Evolutionary conservation across 2,888 invertebrate genomes (phyloP).

Genomic region (Pollenia angustigena): DNA sequence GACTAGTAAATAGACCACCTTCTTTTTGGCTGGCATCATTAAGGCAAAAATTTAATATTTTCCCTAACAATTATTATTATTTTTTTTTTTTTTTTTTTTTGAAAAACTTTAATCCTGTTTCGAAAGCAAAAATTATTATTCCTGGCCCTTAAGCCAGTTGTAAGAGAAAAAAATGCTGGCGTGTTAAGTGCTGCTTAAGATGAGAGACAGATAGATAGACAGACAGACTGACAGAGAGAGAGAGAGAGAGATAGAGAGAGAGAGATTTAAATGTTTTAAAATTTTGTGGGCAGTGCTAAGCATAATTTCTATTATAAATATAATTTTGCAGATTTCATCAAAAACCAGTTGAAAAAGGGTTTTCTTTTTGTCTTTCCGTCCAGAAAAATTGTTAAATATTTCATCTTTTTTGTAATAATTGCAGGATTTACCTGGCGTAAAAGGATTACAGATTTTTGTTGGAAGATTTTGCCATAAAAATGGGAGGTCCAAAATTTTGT

Average conservation of each 20-base stretch:
- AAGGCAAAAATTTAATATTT: conserved; percentile 10
- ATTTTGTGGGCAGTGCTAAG: conserved; percentile 74
- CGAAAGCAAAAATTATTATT: background rate
- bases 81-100: background rate
- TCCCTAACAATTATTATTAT: background rate
- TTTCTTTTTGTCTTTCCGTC: background rate
- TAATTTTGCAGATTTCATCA: conserved; percentile 63
- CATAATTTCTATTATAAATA: conserved; percentile 77
- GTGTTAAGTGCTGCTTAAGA: too few relatives aligned
- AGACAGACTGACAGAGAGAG: too few relatives aligned
- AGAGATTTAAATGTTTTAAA: background rate
- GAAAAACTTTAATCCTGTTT: conserved; percentile 29
- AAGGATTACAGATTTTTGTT: conserved; percentile 14
- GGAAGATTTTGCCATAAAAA: background rate
- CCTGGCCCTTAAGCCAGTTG: background rate
- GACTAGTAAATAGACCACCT: conserved; percentile 36
- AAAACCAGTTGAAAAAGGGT: conserved; percentile 44
- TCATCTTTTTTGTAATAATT: background rate
- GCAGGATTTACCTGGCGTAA: conserved; percentile 3
- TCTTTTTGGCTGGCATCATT: conserved; percentile 7
- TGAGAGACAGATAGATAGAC: too few relatives aligned
- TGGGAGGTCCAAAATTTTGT: conserved; percentile 55
- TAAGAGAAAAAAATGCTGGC: background rate
- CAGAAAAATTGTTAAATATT: background rate
- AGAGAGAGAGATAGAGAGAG: background rate